Evolutionary conservation across 2,888 invertebrate genomes (phyloP).

Genomic region (Tolmerus cingulatus): DNA sequence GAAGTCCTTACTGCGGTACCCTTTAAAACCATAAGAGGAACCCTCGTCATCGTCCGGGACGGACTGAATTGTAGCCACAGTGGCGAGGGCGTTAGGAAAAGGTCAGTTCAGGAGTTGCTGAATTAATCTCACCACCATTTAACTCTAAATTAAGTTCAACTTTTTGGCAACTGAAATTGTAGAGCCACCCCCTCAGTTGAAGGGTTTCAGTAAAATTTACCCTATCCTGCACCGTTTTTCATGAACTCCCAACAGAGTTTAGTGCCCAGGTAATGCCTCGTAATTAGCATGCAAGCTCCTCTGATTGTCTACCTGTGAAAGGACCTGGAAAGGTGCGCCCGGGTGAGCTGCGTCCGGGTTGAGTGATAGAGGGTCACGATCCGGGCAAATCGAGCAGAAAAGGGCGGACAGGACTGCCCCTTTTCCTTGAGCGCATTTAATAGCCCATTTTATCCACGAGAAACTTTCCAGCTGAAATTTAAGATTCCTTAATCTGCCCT

Average conservation of each 20-base stretch:
- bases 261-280: neutral
- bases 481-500: neutral
- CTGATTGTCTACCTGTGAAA: neutral
- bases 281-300: slow-evolving; percentile 28
- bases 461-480: neutral
- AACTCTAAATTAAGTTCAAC: slow-evolving; percentile 19
- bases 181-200: neutral
- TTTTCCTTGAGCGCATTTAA: neutral
- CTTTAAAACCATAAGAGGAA: neutral
- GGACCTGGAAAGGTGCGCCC: neutral
- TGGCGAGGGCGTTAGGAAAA: neutral
- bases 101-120: neutral
- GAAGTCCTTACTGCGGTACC: neutral
- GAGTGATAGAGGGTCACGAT: neutral
- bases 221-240: neutral
- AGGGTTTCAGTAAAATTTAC: neutral
- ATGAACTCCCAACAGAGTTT: neutral
- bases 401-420: neutral
- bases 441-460: neutral
- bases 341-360: neutral
- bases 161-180: neutral
- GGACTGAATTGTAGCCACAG: neutral
- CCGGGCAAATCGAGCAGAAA: neutral
- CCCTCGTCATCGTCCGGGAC: neutral
- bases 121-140: slow-evolving; percentile 22